Evolutionary conservation across 2,797 vertebrate genomes (phyloP), one percentile per base, ranked within the genome.

Genomic region (Rhinophrynus dorsalis): DNA sequence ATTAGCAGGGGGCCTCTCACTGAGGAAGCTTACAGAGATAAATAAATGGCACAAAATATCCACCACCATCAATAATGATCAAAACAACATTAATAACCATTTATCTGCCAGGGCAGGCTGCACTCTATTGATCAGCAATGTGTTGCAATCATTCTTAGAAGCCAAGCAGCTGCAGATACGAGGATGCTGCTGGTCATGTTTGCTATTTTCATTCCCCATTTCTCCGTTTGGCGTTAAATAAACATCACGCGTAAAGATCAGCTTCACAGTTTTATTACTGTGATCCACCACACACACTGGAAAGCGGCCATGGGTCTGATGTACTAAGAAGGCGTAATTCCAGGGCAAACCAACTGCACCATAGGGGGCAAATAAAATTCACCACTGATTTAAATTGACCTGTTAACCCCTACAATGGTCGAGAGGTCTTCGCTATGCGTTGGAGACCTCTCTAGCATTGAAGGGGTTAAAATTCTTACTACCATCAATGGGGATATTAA

Each of bases 21-120:
- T 5, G 68, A 18, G 57, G 37, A 68, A 51, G 24, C 40, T 24
- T 26, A 21, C 17, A 30, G 23, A 17, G 68, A 63, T 26, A 62
- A 63, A 62, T 56, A 63, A 47, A 56, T 11, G 27, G 29, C 58
- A 40, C 44, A 48, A 29, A 27, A 58, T 29, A 27, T 38, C 26
- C 10, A 13, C 21, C 10, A 2, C 18, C 21, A 26, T 12, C 23
- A 24, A 23, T 12, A 29, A 40, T 40, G 7, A 52, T 17, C 1
- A 18, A 3, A 2, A 29, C 18, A 52, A 30, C 2, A 30, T 17
- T 30, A 6, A 27, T 58, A 47, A 50, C 42, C 35, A 26, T 45
- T 11, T 1, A 5, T 4, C 23, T 20, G 48, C 48, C 5, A 5
- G 6, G n/a, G 35, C 12, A 12, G n/a, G 17, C 1, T n/a, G n/a